A percentile compares a stretch with the other conserved stretches of the same genome.
Evolutionary conservation across 2,797 vertebrate genomes (phyloP).

Genomic region (Enteromius paludinosus): DNA sequence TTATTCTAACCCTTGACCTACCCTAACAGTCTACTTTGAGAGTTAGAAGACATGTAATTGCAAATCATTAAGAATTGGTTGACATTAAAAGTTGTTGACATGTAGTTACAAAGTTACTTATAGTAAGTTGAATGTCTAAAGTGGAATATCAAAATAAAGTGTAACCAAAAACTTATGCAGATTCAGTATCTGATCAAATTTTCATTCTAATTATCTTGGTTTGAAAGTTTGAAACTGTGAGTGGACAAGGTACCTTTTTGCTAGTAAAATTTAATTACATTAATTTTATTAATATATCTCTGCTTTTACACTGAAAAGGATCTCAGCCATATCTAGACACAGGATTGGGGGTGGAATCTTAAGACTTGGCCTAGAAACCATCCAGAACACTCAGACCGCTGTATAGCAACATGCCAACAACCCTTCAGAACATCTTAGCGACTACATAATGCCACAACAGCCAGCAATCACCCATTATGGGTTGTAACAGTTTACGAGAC

Average conservation of each 20-base stretch:
- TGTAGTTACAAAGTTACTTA: no score
- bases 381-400: background rate
- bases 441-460: background rate
- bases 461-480: background rate
- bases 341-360: background rate
- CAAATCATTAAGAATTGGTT: no score
- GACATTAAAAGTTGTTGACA: no score
- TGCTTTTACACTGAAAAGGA: background rate
- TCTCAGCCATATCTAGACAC: background rate
- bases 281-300: background rate
- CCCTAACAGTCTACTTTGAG: no score
- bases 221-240: no score
- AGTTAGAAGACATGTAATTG: no score
- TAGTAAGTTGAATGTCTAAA: no score
- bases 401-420: background rate
- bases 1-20: no score
- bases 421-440: background rate
- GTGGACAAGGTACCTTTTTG: background rate
- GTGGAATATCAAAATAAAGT: no score
- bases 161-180: no score
- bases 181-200: background rate
- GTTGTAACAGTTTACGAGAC: no score
- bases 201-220: background rate
- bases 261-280: background rate
- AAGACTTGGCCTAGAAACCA: background rate